Percentiles rank a stretch among this genome's conserved stretches.
phyloP scores from a whole-genome alignment of 1,140 invertebrate genomes.

The Achroia grisella region DNA sequence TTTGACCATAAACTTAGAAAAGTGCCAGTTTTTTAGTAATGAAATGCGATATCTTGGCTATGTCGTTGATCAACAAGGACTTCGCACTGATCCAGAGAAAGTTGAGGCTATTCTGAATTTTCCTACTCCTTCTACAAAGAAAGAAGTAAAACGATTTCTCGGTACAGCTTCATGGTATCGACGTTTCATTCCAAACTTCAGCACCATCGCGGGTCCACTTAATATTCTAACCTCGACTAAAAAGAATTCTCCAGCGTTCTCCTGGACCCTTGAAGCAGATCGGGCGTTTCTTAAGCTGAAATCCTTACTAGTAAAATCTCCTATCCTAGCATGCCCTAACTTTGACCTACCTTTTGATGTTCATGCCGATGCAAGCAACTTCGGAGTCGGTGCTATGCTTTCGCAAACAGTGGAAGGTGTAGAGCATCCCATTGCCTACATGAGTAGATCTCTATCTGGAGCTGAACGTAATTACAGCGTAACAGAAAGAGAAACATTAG shows the following conservation, averaged over 20 bases:
- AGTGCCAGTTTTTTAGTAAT: slow-evolving; percentile 18
- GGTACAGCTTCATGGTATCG: slow-evolving; percentile 60
- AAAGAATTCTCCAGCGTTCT: slow-evolving; percentile 12
- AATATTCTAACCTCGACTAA: slow-evolving; percentile 34
- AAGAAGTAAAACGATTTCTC: no score
- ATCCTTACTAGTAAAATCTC: slow-evolving; percentile 8
- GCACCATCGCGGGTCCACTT: neutral
- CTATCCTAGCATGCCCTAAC: slow-evolving; percentile 18
- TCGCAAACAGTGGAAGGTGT: slow-evolving; percentile 15
- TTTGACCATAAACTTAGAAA: slow-evolving; percentile 32
- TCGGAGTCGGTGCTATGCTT: slow-evolving; percentile 19
- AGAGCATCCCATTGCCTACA: slow-evolving; percentile 24
- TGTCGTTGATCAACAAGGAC: slow-evolving; percentile 34
- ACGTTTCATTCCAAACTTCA: slow-evolving; percentile 37
- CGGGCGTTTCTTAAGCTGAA: slow-evolving; percentile 9
- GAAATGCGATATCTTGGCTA: slow-evolving; percentile 40
- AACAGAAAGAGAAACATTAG: slow-evolving; percentile 23
- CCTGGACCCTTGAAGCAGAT: slow-evolving; percentile 6
- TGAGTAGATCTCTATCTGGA: slow-evolving; percentile 15
- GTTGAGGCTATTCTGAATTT: slow-evolving; percentile 9
- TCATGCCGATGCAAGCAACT: slow-evolving; percentile 20
- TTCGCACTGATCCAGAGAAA: slow-evolving; percentile 56
- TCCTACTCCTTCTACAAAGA: slow-evolving; percentile 8
- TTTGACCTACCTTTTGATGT: slow-evolving; percentile 19
- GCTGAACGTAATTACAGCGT: slow-evolving; percentile 23